Percentiles rank a stretch among this genome's conserved stretches.
Evolutionary conservation across 2,113 vertebrate genomes (phyloP).

Genomic region (Ceuthmochares aereus): DNA sequence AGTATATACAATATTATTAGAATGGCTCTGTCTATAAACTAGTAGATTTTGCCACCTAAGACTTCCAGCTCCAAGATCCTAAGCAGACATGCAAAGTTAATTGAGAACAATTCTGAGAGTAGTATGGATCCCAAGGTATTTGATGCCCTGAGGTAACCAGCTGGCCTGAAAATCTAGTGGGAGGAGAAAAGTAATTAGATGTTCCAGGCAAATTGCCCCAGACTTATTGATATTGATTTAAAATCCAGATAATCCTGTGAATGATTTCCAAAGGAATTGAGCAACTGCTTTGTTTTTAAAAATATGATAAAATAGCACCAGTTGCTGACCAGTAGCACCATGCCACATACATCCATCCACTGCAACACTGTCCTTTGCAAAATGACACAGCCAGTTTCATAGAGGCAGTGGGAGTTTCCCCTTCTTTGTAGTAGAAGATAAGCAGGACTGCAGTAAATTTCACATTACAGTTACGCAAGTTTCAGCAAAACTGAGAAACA

Average conservation of each 20-base stretch:
- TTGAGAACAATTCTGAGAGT: slow-evolving; percentile 51
- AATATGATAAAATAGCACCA: background rate
- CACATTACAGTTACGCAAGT: background rate
- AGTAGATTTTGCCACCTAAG: slow-evolving; percentile 5
- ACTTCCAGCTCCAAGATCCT: slow-evolving; percentile 15
- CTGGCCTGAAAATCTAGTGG: slow-evolving; percentile 61
- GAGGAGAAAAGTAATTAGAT: slow-evolving; percentile 61
- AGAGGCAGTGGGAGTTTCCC: background rate
- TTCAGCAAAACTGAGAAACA: background rate
- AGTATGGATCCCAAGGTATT: slow-evolving; percentile 64
- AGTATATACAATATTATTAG: background rate
- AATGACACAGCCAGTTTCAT: background rate
- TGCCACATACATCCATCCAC: background rate
- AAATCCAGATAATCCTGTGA: slow-evolving; percentile 48
- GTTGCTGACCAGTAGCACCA: background rate
- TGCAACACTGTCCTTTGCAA: background rate
- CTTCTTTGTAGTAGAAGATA: background rate
- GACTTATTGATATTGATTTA: slow-evolving; percentile 64
- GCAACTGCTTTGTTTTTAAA: background rate
- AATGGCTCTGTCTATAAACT: background rate
- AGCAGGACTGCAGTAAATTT: background rate
- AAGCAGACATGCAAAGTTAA: slow-evolving; percentile 32
- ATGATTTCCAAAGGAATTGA: slow-evolving; percentile 44
- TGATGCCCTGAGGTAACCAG: slow-evolving; percentile 63
- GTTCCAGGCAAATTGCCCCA: slow-evolving; percentile 59